Evolutionary conservation across 2,113 vertebrate species (phyloP).

Genomic region (Limanda limanda): DNA sequence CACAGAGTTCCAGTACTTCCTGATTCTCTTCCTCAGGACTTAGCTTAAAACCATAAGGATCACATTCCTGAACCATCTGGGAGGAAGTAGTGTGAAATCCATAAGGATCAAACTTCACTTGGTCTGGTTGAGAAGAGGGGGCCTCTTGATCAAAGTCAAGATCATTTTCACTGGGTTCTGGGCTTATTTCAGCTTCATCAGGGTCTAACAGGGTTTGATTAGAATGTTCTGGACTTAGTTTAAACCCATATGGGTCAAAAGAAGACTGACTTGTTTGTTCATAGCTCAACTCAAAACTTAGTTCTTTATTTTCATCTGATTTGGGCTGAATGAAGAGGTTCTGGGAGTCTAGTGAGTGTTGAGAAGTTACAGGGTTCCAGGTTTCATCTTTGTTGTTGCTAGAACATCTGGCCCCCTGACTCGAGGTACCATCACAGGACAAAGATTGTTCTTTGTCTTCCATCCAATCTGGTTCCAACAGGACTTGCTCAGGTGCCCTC

Average conservation of each 20-base stretch:
- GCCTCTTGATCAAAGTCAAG: conserved; percentile 52
- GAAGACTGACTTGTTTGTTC: conserved; percentile 65
- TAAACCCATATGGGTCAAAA: conserved; percentile 80
- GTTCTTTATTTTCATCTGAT: conserved; percentile 38
- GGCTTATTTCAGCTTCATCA: conserved; percentile 68
- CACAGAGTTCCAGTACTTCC: conserved; percentile 59
- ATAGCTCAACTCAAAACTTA: conserved; percentile 66
- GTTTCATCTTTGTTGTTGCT: conserved; percentile 7
- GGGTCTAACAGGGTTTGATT: conserved; percentile 72
- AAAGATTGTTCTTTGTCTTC: not conserved
- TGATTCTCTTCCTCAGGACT: conserved; percentile 73
- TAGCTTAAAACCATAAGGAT: conserved; percentile 78
- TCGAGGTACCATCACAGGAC: not conserved
- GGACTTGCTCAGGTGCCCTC: not conserved
- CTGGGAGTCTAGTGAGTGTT: conserved; percentile 34
- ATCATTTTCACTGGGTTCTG: conserved; percentile 50
- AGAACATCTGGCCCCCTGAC: conserved; percentile 1
- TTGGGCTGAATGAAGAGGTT: conserved; percentile 27
- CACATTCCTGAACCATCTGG: conserved; percentile 49
- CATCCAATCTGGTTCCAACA: conserved; percentile 16
- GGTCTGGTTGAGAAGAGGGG: conserved; percentile 35
- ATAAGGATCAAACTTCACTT: conserved; percentile 51
- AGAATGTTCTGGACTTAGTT: conserved; percentile 80
- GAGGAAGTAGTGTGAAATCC: conserved; percentile 60
- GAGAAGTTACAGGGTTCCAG: conserved; percentile 1